Base-by-base conservation (phyloP, 2,113 vertebrate genomes). In the Thunnus maccoyii region DNA sequence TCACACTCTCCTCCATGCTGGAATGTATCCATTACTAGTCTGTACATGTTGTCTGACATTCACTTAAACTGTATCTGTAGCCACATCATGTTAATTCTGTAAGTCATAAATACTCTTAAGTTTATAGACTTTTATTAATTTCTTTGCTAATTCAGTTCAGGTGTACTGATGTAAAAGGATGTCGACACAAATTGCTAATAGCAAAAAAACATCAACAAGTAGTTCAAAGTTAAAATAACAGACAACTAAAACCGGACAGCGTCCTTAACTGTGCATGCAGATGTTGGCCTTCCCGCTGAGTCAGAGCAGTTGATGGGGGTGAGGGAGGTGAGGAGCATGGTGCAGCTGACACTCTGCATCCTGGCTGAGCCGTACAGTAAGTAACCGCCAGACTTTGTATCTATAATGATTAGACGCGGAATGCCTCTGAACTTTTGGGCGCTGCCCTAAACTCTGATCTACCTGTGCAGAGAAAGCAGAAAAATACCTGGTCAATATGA, bases 311-410 rank as follows among this genome's bases (percentile, higher is more conserved):
- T 94, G 76, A 95, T 95, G 12, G 97, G 97, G 0, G 93, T 96
- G 79, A 96, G 90, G 93, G 97, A 98, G 91, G 97, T 98, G 90
- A 96, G 94, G 80, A 96, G 94, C 86, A 98, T 98, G 97, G 96
- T 97, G 85, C 93, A 96, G 84, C 84, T 99, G 66, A 94, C 92
- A 20, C 95, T 97, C 64, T 93, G 92, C 86, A 94, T 99, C 89
- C 95, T 97, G 15, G 95, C 95, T 88, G 96, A 96, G 77, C 95
- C 96, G 14, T 93, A 95, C 90, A 95, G 97, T 99, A 94, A 97
- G 97, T 95, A 25, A 64, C 36, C 11, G 7, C 25, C 25, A 18
- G 15, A 36, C 17, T 20, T 61, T 54, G 22, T 18, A 41, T 22
- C 27, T 41, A 13, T 20, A 48, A 72, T 14, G 0, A 61, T 3